Evolutionary conservation across 1,140 invertebrate species (phyloP), one percentile per base, ranked within the genome.

Genomic region (Magallana angulata): DNA sequence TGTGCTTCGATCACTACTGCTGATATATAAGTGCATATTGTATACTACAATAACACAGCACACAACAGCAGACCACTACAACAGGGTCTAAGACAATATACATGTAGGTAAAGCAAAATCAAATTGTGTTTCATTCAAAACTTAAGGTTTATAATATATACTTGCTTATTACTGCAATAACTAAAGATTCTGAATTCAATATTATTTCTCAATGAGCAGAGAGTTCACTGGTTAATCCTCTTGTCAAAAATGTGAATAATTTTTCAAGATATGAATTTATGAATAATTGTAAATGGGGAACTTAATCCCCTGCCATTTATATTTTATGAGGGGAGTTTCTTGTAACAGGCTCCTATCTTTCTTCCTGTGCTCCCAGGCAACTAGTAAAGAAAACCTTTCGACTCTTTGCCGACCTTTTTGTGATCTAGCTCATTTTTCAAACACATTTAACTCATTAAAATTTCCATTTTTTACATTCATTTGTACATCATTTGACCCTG

Each of bases 351-450:
- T 36, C 18, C 24, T 4, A 30, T 11, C 24, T 71, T 30, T 76
- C 68, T 30, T 30, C 1, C 30, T 36, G 24, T 76, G 68, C 68
- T 36, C 68, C 9, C 2, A 36, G 68, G 68, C 18, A 30, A 30
- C 68, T 48, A 24, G 30, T 11, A 24, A 12, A 76, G 68, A 76
- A 76, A 76, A 36, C 68, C 68, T 76, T 76, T 76, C 9, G 24
- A 76, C 68, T 36, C 68, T 11, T 36, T 76, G 24, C 12, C 24
- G 18, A 76, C 24, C 68, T 30, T 6, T 30, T 30, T 76, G 8
- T 76, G 68, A 76, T 76, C 68, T 30, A 8, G 14, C 68, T 76
- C 68, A 76, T 76, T 76, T 76, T 76, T 76, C 68, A 76, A 76
- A 76, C 68, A 76, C 68, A 76, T 76, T 12, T 76, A 30, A 76